A percentile compares a stretch with the other conserved stretches of the same genome.
Evolutionary conservation across 2,113 vertebrate genomes (phyloP).

Genomic region (Trematomus loennbergii): DNA sequence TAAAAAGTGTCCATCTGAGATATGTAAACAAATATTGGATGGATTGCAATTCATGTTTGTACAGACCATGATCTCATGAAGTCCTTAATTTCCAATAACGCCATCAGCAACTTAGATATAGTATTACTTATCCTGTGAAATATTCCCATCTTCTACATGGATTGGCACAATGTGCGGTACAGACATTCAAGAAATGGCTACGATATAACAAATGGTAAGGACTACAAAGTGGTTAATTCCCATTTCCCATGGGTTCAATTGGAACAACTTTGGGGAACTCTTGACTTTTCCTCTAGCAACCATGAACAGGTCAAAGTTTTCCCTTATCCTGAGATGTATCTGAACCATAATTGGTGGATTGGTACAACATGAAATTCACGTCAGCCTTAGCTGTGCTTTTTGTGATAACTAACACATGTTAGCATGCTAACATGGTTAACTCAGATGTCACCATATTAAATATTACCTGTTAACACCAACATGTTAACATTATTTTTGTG

Average conservation of each 20-base stretch:
- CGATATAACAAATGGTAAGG: not conserved
- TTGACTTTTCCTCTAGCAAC: not conserved
- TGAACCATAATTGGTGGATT: not conserved
- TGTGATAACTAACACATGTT: not conserved
- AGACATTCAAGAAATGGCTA: not conserved
- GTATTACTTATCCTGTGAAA: not conserved
- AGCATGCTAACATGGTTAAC: not conserved
- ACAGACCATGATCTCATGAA: not conserved
- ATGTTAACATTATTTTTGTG: not conserved
- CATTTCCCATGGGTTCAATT: not conserved
- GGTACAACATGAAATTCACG: not conserved
- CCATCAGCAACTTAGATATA: not conserved
- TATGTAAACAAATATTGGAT: not conserved
- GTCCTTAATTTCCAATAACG: too few relatives aligned
- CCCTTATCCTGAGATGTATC: not conserved
- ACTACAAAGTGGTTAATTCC: too few relatives aligned
- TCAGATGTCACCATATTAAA: not conserved
- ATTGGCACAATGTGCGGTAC: not conserved
- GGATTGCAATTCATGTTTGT: not conserved
- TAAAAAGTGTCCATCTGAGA: not conserved
- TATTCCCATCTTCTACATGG: not conserved
- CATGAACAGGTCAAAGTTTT: not conserved
- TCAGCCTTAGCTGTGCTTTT: not conserved
- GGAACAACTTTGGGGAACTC: not conserved
- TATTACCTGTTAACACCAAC: not conserved